These are phyloP conservation scores for Euschistus heros DNA, from an alignment of 1,140 invertebrate species.

Conservation along the genomic window DNA sequence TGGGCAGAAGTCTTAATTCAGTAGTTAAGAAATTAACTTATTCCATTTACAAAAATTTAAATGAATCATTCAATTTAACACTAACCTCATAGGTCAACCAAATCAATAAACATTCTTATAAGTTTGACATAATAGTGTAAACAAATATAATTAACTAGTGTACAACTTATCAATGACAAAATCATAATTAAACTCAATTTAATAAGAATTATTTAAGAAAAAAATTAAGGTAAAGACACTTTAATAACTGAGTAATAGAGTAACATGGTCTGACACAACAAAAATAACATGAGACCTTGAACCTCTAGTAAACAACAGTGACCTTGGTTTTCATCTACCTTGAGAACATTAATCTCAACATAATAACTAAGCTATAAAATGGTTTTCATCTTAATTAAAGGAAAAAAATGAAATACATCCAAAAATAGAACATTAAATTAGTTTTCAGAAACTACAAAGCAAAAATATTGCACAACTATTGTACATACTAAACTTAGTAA, in stretches of 20 bases:
- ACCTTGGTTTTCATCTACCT: conserved; percentile 25
- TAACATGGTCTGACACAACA: conserved; percentile 17
- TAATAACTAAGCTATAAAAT: not conserved
- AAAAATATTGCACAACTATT: conserved; percentile 2
- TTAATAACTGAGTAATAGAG: conserved; percentile 23
- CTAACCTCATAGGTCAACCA: not conserved
- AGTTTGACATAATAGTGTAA: no score
- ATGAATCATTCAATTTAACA: not conserved
- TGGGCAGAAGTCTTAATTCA: not conserved
- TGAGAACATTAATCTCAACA: conserved; percentile 13
- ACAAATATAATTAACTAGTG: no score
- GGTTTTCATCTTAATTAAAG: not conserved
- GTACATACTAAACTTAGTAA: not conserved
- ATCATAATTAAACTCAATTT: conserved; percentile 1
- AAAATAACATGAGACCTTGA: conserved; percentile 27
- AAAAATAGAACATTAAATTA: not conserved
- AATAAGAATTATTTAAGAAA: not conserved
- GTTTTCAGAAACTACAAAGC: not conserved
- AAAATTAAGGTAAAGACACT: conserved; percentile 1
- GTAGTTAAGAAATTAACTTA: not conserved
- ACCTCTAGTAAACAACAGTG: conserved; percentile 28
- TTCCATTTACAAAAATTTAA: not conserved
- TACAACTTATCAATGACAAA: not conserved
- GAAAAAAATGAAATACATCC: not conserved
- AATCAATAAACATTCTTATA: no score